Conservation (phyloP, 2,888 invertebrate species). For the Petrolisthes cinctipes region DNA sequence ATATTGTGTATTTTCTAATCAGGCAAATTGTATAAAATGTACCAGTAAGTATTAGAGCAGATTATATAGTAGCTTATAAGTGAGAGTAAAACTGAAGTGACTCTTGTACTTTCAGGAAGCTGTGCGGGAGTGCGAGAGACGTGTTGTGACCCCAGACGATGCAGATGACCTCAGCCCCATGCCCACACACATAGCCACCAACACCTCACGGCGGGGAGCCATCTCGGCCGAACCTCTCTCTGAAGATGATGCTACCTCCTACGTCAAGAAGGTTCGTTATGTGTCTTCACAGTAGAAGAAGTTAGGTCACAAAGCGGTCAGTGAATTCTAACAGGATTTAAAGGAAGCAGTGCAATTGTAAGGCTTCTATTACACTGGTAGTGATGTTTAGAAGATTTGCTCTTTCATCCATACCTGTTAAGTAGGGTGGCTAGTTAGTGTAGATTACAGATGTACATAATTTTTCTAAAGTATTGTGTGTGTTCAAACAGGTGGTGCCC, state of each 20-base stretch:
- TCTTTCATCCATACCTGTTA: too few species aligned
- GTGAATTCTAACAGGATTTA: too few species aligned
- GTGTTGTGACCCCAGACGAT: conserved; percentile 62
- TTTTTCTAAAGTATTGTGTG: not conserved
- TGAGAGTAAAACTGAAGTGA: not conserved
- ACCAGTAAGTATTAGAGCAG: not conserved
- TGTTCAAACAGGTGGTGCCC: conserved; percentile 88
- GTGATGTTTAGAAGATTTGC: too few species aligned
- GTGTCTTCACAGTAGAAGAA: too few species aligned
- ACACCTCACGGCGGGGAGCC: conserved; percentile 84
- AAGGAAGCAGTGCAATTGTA: too few species aligned
- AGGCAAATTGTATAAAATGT: not conserved
- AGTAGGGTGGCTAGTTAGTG: not conserved
- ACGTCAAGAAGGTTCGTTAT: conserved; percentile 88
- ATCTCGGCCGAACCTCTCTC: conserved; percentile 98
- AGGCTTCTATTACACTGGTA: too few species aligned
- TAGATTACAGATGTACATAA: not conserved
- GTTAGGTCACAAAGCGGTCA: too few species aligned
- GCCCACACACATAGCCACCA: conserved; percentile 83
- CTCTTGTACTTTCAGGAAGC: conserved; percentile 77
- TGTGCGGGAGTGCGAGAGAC: conserved; percentile 76
- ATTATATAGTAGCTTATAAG: not conserved
- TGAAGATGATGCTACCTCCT: conserved; percentile 98
- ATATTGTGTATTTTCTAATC: conserved; percentile 18
- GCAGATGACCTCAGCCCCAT: conserved; percentile 87